Evolutionary conservation across 2,113 vertebrate species (phyloP).

Genomic region (Eclectus roratus): DNA sequence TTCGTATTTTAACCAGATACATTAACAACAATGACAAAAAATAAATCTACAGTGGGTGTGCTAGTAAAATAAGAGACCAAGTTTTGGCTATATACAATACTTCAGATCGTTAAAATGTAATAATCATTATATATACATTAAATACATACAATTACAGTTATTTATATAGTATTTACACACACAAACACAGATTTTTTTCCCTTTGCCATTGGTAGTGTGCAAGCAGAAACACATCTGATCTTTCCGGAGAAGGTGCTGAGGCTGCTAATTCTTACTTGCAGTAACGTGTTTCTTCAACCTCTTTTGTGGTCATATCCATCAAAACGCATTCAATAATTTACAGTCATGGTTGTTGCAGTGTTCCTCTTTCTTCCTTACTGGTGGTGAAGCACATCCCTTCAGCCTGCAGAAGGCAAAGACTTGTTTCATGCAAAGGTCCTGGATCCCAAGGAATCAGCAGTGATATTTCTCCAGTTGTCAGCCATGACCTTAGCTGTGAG

Average conservation of each 20-base stretch:
- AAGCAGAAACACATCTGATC: background rate
- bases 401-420: background rate
- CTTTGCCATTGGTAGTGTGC: background rate
- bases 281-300: background rate
- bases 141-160: constrained; percentile 46
- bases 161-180: constrained; percentile 46
- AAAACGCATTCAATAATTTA: background rate
- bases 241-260: constrained; percentile 47
- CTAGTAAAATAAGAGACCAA: constrained; percentile 21
- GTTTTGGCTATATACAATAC: constrained; percentile 1
- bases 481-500: background rate
- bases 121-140: constrained; percentile 28
- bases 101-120: background rate
- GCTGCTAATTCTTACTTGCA: background rate
- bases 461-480: background rate
- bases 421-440: background rate
- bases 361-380: background rate
- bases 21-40: constrained; percentile 17
- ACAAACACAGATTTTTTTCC: background rate
- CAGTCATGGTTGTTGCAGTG: background rate
- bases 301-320: background rate
- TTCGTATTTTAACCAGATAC: constrained; percentile 32
- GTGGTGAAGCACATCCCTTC: background rate
- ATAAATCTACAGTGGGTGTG: background rate
- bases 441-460: rapidly evolving